Evolutionary conservation across 2,797 vertebrate genomes (phyloP), one percentile per base, ranked within the genome.

Genomic region (Aplochiton taeniatus): DNA sequence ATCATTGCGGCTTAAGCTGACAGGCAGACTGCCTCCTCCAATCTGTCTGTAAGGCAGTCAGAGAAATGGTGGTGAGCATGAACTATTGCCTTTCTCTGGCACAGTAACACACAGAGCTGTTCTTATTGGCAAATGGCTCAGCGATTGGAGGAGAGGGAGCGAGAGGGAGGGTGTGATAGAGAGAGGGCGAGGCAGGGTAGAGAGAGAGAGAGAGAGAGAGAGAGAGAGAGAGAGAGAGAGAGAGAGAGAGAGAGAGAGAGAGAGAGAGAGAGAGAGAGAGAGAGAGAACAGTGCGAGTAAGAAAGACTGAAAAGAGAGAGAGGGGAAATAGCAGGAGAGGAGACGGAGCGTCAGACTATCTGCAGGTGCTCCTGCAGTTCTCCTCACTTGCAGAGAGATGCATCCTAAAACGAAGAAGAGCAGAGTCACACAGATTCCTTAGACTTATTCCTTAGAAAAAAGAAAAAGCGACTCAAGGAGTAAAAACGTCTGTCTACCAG

Each of bases 21-120:
- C 43, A 71, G 56, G 45, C 68, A 42, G 14, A 31, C 31, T 70
- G 63, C 55, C 17, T 73, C 77, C 67, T 68, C 19, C 65, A 69
- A 11, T n/a, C 4, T 20, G 18, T 31, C 31, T 31, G 31, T n/a
- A n/a, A n/a, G n/a, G n/a, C n/a, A n/a, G n/a, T n/a, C n/a, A n/a
- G n/a, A 6, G 31, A 6, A 31, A 31, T 6, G 31, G 31, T 3
- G 31, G 31, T 43, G 57, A 61, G 58, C 69, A 48, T 79, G 61
- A 14, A 47, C 53, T 17, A 11, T 16, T 16, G 52, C 16, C 16
- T 16, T 10, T 58, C n/a, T 66, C 10, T 49, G 19, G 4, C 44
- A 57, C 13, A 10, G 19, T 49, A 49, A 12, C 41, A 53, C 49
- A 55, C 31, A 65, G 18, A 12, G 47, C 47, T 8, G 9, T 47